Conservation (phyloP, 2,797 vertebrate genomes). For the Ptychobarbus kaznakovi region DNA sequence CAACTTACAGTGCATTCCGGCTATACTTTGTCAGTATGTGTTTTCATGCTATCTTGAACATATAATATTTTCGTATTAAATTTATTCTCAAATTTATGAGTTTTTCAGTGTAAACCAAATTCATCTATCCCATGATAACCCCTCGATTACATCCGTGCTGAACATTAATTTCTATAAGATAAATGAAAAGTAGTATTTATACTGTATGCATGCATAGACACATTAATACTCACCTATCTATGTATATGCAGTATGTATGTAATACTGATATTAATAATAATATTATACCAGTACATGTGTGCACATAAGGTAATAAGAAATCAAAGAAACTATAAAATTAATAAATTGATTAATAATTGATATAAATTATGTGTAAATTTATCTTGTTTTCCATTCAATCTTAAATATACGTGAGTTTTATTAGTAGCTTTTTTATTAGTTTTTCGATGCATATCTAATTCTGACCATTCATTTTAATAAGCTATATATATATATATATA, state of each 20-base stretch:
- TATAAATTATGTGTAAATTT: no score
- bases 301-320: no score
- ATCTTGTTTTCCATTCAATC: no score
- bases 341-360: no score
- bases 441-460: not conserved
- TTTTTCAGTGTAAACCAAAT: not conserved
- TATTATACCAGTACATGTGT: no score
- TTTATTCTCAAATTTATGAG: not conserved
- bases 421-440: not conserved
- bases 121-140: not conserved
- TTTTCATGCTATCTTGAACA: not conserved
- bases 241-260: no score
- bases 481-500: no score
- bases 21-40: no score
- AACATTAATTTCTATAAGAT: not conserved
- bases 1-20: no score
- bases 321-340: no score
- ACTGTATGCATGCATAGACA: not conserved
- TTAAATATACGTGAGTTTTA: no score
- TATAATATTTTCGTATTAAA: not conserved
- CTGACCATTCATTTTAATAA: not conserved
- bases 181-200: not conserved
- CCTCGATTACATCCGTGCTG: not conserved
- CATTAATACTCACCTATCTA: not conserved
- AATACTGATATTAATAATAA: no score